Evolutionary conservation across 2,797 vertebrate genomes (phyloP), one percentile per base, ranked within the genome.

Genomic region (Jordanella pulchra): DNA sequence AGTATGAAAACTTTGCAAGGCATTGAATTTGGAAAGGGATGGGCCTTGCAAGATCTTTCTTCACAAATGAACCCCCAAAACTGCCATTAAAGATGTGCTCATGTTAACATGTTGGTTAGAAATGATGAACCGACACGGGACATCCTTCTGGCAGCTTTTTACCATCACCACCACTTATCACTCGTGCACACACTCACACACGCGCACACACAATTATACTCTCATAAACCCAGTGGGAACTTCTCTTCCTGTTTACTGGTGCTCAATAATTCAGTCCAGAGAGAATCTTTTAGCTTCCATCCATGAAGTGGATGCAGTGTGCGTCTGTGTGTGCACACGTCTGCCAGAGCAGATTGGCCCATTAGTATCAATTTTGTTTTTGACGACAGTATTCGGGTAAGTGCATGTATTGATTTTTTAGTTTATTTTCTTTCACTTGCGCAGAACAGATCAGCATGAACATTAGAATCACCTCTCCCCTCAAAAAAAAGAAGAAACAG

Each of bases 361-460:
- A 93, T 93, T 93, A 93, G 91, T 79, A 79, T 89, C 84, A 84
- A 73, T 77, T 75, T 78, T 83, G 80, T 72, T 83, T 85, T 80
- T 83, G 85, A 90, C 7, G 56, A 85, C 88, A 80, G 86, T 84
- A 86, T 74, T 82, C 89, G 88, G 74, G 79, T 88, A 90, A 93
- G 91, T 91, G 91, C 91, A 76, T 1, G 28, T 85, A 93, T 93
- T 88, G 92, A 93, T 93, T 85, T 75, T 69, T 68, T 71, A 86
- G 81, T 69, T 71, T 81, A 84, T 84, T 86, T 78, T 83, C 77
- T 82, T 76, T 65, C 84, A 82, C 86, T 80, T 87, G 81, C 72
- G 65, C 68, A 67, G 79, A 74, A 42, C 85, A 81, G 75, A 69
- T 60, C 39, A 21, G 71, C 28, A 77, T 67, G 61, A 87, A 80